Conservation (phyloP, 2,113 vertebrate genomes). For the Cinclus mexicanus region DNA sequence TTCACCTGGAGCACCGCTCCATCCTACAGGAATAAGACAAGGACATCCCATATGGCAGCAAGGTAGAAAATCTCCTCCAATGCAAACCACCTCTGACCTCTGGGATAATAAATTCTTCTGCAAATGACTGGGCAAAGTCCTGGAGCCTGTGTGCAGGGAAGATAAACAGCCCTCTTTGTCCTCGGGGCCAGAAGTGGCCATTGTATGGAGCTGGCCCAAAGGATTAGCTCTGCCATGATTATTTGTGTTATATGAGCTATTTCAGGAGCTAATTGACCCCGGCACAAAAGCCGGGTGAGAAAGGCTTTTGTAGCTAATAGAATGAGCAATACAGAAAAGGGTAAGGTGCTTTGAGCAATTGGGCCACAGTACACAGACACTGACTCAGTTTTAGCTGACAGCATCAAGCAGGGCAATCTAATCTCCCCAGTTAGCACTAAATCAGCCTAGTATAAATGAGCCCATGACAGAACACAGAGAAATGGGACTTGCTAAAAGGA, state of each 20-base stretch:
- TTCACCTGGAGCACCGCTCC: background rate
- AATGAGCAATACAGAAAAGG: slow-evolving; percentile 67
- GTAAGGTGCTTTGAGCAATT: slow-evolving; percentile 63
- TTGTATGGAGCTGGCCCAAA: slow-evolving; percentile 46
- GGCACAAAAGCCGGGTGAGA: slow-evolving; percentile 62
- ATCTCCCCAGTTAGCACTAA: slow-evolving; percentile 71
- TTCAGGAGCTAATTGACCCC: slow-evolving; percentile 70
- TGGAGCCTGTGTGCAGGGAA: slow-evolving; percentile 22
- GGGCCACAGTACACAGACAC: slow-evolving; percentile 57
- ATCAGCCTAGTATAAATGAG: slow-evolving; percentile 60
- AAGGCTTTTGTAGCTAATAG: slow-evolving; percentile 73
- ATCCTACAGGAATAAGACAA: slow-evolving; percentile 6
- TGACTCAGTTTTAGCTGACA: slow-evolving; percentile 67
- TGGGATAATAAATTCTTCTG: slow-evolving; percentile 44
- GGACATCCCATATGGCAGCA: slow-evolving; percentile 27
- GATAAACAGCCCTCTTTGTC: slow-evolving; percentile 63
- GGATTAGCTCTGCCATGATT: slow-evolving; percentile 59
- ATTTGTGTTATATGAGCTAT: slow-evolving; percentile 67
- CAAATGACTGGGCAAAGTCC: slow-evolving; percentile 55
- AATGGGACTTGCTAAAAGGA: slow-evolving; percentile 66
- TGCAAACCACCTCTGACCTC: slow-evolving; percentile 58
- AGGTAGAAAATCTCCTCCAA: slow-evolving; percentile 49
- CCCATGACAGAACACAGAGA: slow-evolving; percentile 66
- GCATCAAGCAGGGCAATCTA: slow-evolving; percentile 64
- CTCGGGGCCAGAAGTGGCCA: slow-evolving; percentile 57